Percentiles rank a stretch among this genome's conserved stretches.
These are phyloP conservation scores for Pachycephala philippinensis DNA, from an alignment of 2,113 vertebrate species.

Conservation along the genomic window DNA sequence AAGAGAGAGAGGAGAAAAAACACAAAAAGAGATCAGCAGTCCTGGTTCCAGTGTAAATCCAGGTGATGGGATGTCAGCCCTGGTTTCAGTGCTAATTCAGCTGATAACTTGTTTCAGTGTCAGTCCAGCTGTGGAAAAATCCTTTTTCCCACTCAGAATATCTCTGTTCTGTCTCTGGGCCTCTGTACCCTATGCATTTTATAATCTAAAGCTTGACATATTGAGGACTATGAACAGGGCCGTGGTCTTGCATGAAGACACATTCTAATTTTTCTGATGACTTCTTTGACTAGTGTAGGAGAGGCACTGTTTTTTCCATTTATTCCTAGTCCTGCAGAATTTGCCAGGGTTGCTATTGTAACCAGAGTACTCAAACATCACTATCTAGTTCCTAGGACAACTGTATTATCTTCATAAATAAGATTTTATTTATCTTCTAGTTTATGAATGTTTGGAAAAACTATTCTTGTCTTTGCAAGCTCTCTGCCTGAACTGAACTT, in stretches of 20 bases:
- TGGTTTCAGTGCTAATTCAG: neutral
- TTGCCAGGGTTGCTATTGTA: neutral
- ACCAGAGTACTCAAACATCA: neutral
- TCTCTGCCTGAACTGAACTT: neutral
- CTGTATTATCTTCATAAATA: neutral
- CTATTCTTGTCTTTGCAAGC: neutral
- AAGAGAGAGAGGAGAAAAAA: neutral
- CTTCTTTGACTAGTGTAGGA: neutral
- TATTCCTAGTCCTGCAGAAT: neutral
- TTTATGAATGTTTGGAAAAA: neutral
- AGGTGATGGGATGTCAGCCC: neutral
- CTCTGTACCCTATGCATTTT: neutral
- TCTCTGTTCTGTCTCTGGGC: neutral
- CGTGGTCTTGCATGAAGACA: rapidly evolving
- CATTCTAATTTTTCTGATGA: neutral
- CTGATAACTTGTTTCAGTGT: neutral
- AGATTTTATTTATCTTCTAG: neutral
- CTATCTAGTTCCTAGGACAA: neutral
- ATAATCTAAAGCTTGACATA: neutral
- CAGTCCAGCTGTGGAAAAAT: neutral
- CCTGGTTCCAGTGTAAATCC: neutral
- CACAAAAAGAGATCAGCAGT: neutral
- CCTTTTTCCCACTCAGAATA: neutral
- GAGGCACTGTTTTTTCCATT: neutral
- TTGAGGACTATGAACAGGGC: neutral